Evolutionary conservation across 2,113 vertebrate genomes (phyloP).

Genomic region (Dasyurus viverrinus): DNA sequence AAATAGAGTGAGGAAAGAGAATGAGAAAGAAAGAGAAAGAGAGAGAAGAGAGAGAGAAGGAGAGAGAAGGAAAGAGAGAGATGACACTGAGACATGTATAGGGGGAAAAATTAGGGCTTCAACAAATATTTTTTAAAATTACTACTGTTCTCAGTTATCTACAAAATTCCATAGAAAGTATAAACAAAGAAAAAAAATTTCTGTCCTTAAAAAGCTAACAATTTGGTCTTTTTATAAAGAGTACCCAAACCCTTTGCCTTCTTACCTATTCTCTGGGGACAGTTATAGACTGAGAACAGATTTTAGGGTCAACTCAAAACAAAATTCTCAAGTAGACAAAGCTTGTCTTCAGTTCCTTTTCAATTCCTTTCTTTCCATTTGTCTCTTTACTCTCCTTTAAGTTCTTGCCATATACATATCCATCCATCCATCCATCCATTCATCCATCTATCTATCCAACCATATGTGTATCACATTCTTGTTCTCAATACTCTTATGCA

Average conservation of each 20-base stretch:
- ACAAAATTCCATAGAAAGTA: background rate
- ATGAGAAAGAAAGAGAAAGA: too few species aligned
- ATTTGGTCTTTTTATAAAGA: background rate
- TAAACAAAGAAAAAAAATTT: background rate
- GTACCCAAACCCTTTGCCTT: background rate
- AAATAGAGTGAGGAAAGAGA: too few species aligned
- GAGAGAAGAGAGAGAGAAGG: too few species aligned
- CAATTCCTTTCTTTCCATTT: background rate
- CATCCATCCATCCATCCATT: background rate
- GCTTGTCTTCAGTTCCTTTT: background rate
- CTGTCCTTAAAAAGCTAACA: background rate
- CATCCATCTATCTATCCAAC: background rate
- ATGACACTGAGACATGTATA: background rate
- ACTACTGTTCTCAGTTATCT: background rate
- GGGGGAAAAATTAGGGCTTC: background rate
- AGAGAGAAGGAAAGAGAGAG: background rate
- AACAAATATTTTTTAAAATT: background rate
- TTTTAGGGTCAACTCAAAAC: background rate
- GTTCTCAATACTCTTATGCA: background rate
- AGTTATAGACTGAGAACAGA: background rate
- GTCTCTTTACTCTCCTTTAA: background rate
- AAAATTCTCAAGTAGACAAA: background rate
- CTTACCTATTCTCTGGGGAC: background rate
- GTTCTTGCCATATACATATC: background rate
- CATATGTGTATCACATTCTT: background rate